Evolutionary conservation across 2,797 vertebrate genomes (phyloP), one percentile per base, ranked within the genome.

Genomic region (Moxostoma hubbsi): DNA sequence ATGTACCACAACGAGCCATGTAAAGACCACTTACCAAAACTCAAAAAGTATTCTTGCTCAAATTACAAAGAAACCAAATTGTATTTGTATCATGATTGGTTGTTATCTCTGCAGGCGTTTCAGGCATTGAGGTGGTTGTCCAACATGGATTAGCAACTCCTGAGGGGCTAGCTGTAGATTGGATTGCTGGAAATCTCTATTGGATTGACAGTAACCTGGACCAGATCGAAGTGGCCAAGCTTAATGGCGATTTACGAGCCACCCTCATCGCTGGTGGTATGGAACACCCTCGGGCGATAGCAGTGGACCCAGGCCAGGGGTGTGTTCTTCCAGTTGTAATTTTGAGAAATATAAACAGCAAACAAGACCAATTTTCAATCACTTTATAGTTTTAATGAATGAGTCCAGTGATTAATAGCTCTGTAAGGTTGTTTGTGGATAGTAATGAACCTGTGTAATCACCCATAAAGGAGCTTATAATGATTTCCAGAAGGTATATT

Each of bases 131-230:
- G 81, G 93, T 96, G 10, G 94, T 96, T 15, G 94, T 96, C n/a
- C 93, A 96, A 0, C 95, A 96, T 4, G 95, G 95, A 7, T 85
- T 96, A 82, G 95, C 94, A 15, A 96, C 95, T 3, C 95, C 95
- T 11, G 95, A 96, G 86, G 95, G 95, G 18, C 88, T 96, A 61
- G 95, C 95, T 0, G 94, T 96, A 0, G 95, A 96, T 54, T 96
- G 95, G 95, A 94, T 96, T 78, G 95, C 95, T 7, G 94, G 92
- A 70, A 96, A 96, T 81, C 93, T 96, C 59, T 96, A 96, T 77
- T 96, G 95, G 95, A 95, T 96, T 77, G 95, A 96, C 85, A 96
- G 95, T 83, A 96, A 96, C 71, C 86, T 96, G 89, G 95, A 96
- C 78, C 95, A 96, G 87, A 96, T 96, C 0, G 95, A 96, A 90